phyloP scores from a whole-genome alignment of 2,113 vertebrate species.

The Onychostruthus taczanowskii region DNA sequence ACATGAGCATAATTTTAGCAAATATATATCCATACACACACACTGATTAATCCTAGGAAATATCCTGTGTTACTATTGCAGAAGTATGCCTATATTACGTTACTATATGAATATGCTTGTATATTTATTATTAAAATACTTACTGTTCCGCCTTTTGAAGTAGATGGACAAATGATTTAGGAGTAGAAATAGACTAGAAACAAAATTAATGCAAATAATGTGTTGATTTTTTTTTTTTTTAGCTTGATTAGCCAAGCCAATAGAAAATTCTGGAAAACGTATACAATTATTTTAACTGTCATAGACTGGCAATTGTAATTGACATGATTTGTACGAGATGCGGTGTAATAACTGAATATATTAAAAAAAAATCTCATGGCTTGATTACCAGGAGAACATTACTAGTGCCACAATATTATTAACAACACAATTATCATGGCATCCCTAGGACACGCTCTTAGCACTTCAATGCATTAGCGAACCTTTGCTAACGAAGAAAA shows the following conservation, averaged over 20 bases:
- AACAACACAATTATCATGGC: constrained; percentile 88
- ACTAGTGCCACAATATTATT: constrained; percentile 89
- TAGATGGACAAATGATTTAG: constrained; percentile 81
- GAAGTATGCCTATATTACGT: constrained; percentile 50
- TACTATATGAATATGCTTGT: constrained; percentile 60
- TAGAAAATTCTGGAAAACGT: constrained; percentile 87
- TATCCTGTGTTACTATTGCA: background rate
- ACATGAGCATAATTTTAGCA: background rate
- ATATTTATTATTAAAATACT: constrained; percentile 80
- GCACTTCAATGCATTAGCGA: constrained; percentile 91
- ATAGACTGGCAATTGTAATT: constrained; percentile 86
- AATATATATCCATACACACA: background rate
- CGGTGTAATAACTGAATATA: constrained; percentile 91
- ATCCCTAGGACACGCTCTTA: constrained; percentile 91
- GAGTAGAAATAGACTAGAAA: constrained; percentile 75
- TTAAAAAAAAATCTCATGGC: constrained; percentile 88
- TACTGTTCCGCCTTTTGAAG: constrained; percentile 72
- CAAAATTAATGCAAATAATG: constrained; percentile 85
- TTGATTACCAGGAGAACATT: constrained; percentile 94
- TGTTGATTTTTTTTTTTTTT: constrained; percentile 81
- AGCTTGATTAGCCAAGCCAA: constrained; percentile 89
- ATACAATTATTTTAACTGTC: constrained; percentile 90
- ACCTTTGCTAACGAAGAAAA: constrained; percentile 93
- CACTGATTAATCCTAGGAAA: constrained; percentile 30
- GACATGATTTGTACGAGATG: constrained; percentile 88